phyloP scores from a whole-genome alignment of 2,888 invertebrate species.

The Agriopis marginaria region DNA sequence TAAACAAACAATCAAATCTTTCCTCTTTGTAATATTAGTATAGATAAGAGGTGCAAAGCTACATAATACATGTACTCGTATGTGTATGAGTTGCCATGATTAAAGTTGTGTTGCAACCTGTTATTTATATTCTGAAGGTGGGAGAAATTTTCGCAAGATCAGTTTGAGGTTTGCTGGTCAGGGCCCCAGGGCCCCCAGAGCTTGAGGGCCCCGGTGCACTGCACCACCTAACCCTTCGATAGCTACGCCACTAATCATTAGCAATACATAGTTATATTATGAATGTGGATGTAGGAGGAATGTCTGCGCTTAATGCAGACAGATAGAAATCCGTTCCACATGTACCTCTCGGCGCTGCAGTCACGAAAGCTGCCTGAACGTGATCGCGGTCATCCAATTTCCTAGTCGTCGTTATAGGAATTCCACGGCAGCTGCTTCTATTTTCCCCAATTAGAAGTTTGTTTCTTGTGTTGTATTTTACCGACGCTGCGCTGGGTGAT shows the following conservation, averaged over 20 bases:
- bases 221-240: too few relatives aligned
- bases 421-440: slow-evolving; percentile 50
- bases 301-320: slow-evolving; percentile 15
- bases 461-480: slow-evolving; percentile 38
- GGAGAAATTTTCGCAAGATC: too few relatives aligned
- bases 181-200: too few relatives aligned
- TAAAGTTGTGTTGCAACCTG: too few relatives aligned
- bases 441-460: slow-evolving; percentile 51
- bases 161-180: too few relatives aligned
- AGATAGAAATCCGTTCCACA: slow-evolving; percentile 28
- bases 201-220: too few relatives aligned
- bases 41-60: too few relatives aligned
- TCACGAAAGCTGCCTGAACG: slow-evolving; percentile 60
- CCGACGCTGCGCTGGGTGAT: slow-evolving; percentile 30
- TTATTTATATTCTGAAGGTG: too few relatives aligned
- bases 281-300: slow-evolving; percentile 8
- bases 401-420: slow-evolving; percentile 50
- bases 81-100: too few relatives aligned
- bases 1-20: too few relatives aligned
- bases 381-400: slow-evolving; percentile 64
- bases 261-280: background rate
- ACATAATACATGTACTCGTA: too few relatives aligned
- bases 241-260: background rate
- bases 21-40: too few relatives aligned
- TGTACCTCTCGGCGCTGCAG: slow-evolving; percentile 45